phyloP scores from a whole-genome alignment of 2,797 vertebrate species.

The Ispidina lecontei region DNA sequence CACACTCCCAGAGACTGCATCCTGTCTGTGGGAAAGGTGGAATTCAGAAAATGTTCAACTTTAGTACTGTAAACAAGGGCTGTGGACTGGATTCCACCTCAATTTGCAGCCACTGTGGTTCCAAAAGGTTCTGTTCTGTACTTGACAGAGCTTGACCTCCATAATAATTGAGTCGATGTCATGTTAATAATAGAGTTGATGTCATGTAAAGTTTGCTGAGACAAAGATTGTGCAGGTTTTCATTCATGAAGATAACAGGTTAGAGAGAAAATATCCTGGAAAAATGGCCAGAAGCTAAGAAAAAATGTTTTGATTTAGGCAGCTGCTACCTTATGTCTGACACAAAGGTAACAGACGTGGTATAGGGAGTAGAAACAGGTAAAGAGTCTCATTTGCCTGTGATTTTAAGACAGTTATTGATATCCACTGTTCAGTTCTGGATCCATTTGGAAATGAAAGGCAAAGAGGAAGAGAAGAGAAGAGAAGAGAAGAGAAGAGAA shows the following conservation, averaged over 20 bases:
- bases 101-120: background rate
- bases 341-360: background rate
- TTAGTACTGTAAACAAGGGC: background rate
- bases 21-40: background rate
- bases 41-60: background rate
- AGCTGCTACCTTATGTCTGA: background rate
- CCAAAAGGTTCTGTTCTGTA: background rate
- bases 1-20: background rate
- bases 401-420: background rate
- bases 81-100: background rate
- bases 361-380: background rate
- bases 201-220: background rate
- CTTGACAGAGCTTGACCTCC: background rate
- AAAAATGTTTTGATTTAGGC: background rate
- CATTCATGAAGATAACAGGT: background rate
- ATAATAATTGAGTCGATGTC: background rate
- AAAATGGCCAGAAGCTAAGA: background rate
- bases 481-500: background rate
- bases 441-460: background rate
- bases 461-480: background rate
- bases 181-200: background rate
- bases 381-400: background rate
- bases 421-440: background rate
- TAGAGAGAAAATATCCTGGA: background rate
- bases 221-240: background rate